Conservation (phyloP, 1,140 invertebrate genomes). For the Sinonovacula constricta region DNA sequence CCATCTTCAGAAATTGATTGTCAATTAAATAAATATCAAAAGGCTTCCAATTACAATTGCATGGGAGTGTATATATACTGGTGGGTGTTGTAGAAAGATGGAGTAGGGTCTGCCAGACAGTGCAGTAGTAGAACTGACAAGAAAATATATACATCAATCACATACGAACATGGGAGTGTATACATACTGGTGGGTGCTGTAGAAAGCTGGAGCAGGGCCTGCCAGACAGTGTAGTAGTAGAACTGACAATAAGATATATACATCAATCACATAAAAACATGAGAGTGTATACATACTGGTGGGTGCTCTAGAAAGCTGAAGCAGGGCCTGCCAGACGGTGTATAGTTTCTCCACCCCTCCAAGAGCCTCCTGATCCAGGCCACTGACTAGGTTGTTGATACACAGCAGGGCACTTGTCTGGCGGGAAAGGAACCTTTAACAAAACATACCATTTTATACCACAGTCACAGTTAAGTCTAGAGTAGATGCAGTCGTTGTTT, state of each 20-base stretch:
- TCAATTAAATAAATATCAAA: too few species aligned
- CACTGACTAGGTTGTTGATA: slow-evolving; percentile 84
- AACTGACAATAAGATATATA: not conserved
- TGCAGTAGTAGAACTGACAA: slow-evolving; percentile 63
- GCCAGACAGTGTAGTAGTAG: slow-evolving; percentile 78
- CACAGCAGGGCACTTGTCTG: slow-evolving; percentile 83
- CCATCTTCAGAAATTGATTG: too few species aligned
- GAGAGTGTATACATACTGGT: slow-evolving; percentile 57
- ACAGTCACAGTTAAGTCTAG: too few species aligned
- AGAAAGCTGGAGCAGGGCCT: slow-evolving; percentile 81
- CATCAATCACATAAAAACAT: not conserved
- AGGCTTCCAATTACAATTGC: too few species aligned
- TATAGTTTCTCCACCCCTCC: slow-evolving; percentile 82
- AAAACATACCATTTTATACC: too few species aligned
- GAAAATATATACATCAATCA: not conserved
- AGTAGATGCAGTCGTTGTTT: too few species aligned
- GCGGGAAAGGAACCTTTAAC: slow-evolving; percentile 78
- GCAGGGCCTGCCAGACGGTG: slow-evolving; percentile 81
- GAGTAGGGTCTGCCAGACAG: slow-evolving; percentile 81
- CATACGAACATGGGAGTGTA: not conserved
- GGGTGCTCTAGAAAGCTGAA: slow-evolving; percentile 80
- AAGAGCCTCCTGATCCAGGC: slow-evolving; percentile 81
- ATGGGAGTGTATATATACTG: slow-evolving; percentile 61
- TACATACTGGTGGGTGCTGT: slow-evolving; percentile 75
- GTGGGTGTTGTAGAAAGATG: slow-evolving; percentile 80